Conservation (phyloP, 2,888 invertebrate genomes). For the Cyrtodaria siliqua region DNA sequence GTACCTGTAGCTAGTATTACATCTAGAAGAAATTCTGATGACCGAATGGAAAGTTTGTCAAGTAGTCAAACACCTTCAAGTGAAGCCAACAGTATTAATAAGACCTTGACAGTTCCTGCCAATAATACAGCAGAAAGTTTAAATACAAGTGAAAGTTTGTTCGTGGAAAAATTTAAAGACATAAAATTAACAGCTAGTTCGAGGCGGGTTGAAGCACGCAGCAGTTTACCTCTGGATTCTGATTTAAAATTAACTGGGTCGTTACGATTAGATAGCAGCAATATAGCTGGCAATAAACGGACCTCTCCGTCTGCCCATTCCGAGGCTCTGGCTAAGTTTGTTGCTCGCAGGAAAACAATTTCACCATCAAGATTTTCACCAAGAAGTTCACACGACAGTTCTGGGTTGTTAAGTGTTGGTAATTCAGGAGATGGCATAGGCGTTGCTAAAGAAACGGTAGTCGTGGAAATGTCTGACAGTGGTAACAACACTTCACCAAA, state of each 20-base stretch:
- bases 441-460: neutral
- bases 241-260: neutral
- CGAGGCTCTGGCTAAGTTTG: constrained; percentile 52
- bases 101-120: no score
- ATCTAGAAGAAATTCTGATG: constrained; percentile 15
- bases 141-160: neutral
- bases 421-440: neutral
- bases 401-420: neutral
- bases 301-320: constrained; percentile 5
- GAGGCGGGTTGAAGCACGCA: constrained; percentile 5
- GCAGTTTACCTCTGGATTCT: constrained; percentile 20
- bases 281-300: no score
- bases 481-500: constrained; percentile 7
- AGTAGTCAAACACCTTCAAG: neutral
- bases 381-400: neutral
- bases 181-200: neutral
- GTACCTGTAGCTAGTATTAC: neutral
- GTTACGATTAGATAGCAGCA: no score
- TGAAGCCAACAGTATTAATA: no score
- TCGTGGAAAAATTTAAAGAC: constrained; percentile 6
- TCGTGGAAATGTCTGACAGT: neutral
- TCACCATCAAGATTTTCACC: constrained; percentile 33
- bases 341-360: constrained; percentile 53
- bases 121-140: no score
- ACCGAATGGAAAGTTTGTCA: constrained; percentile 9